A percentile compares a stretch with the other conserved stretches of the same genome.
Conservation (phyloP, 2,797 vertebrate genomes). For the Momotus momota region DNA sequence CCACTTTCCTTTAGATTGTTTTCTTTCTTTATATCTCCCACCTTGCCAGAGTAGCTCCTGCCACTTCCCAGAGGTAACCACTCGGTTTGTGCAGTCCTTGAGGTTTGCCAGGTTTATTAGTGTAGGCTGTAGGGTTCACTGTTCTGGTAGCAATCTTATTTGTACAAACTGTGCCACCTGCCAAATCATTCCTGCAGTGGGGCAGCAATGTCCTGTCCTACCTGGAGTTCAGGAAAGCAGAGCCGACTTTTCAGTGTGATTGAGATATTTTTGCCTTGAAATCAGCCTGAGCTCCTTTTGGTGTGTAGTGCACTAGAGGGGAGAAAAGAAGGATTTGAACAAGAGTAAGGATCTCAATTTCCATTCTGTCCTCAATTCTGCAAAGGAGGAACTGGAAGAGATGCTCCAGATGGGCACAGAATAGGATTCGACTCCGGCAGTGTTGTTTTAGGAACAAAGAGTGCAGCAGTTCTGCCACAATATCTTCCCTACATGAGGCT, state of each 20-base stretch:
- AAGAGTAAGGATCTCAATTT: background rate
- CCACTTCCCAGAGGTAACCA: background rate
- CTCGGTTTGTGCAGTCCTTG: background rate
- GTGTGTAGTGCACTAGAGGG: background rate
- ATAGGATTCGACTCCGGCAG: background rate
- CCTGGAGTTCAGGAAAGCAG: background rate
- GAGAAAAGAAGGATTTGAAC: background rate
- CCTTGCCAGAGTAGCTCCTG: background rate
- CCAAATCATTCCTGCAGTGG: background rate
- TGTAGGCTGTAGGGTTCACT: background rate
- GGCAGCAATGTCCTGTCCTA: background rate
- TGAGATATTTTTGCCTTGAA: background rate
- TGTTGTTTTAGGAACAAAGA: background rate
- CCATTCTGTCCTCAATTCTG: background rate
- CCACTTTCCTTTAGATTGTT: background rate
- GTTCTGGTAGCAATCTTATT: background rate
- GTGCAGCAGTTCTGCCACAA: background rate
- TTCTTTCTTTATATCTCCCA: background rate
- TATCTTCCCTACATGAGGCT: background rate
- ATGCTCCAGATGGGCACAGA: background rate
- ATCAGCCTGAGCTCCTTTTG: background rate
- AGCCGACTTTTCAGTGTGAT: background rate
- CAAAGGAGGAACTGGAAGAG: background rate
- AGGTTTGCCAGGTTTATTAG: background rate
- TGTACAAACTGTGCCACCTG: background rate